Percentiles rank a stretch among this genome's conserved stretches.
Conservation (phyloP, 2,888 invertebrate species). For the Acleris literana region DNA sequence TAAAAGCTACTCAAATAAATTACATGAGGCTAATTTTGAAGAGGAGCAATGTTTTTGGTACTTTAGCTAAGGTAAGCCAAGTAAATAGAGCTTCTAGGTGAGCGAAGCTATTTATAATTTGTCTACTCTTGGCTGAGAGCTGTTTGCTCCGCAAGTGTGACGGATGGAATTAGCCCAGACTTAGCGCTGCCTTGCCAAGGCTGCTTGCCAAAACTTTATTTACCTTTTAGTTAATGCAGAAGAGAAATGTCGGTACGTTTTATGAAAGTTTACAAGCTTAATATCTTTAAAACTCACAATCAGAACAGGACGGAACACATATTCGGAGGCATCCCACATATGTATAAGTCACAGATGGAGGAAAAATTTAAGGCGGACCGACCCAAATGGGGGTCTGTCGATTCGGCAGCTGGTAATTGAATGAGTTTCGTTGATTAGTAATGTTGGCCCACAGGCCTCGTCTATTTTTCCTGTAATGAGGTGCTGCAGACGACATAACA, state of each 20-base stretch:
- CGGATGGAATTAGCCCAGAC: slow-evolving; percentile 25
- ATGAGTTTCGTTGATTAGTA: slow-evolving; percentile 46
- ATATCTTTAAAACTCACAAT: too few relatives aligned
- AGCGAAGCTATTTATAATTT: slow-evolving; percentile 1
- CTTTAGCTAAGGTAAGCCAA: not conserved
- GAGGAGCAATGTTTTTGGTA: too few relatives aligned
- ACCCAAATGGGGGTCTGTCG: slow-evolving; percentile 42
- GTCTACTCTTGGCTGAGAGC: slow-evolving; percentile 1
- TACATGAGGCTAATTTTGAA: too few relatives aligned
- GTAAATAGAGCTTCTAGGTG: not conserved
- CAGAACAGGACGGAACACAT: not conserved
- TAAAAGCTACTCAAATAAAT: too few relatives aligned
- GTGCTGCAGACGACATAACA: slow-evolving; percentile 1
- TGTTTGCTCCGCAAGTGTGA: slow-evolving; percentile 25
- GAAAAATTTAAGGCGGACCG: slow-evolving; percentile 13
- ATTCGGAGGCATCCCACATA: not conserved
- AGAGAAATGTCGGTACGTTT: not conserved
- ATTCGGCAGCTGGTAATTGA: slow-evolving; percentile 46
- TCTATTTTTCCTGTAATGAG: slow-evolving; percentile 16
- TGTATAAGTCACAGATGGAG: not conserved
- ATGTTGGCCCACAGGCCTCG: slow-evolving; percentile 33
- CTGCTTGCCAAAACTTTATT: slow-evolving; percentile 27
- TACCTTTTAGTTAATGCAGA: slow-evolving; percentile 11
- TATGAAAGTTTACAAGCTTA: not conserved
- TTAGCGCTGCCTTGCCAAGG: slow-evolving; percentile 22